Evolutionary conservation across 2,113 vertebrate genomes (phyloP).

Genomic region (Dermatemys mawii): DNA sequence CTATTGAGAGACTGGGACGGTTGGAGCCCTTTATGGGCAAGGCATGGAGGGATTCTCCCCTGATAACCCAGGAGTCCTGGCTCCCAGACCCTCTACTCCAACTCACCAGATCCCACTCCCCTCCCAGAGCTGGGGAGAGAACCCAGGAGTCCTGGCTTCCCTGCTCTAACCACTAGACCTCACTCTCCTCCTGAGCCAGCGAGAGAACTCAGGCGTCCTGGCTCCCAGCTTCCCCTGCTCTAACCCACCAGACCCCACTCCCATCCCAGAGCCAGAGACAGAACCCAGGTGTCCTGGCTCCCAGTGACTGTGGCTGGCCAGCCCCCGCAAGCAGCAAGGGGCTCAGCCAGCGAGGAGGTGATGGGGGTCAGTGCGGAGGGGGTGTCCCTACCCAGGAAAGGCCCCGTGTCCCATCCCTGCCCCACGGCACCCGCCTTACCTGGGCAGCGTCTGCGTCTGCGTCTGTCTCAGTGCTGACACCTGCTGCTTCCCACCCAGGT

Average conservation of each 20-base stretch:
- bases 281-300: neutral
- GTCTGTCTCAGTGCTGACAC: accelerated
- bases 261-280: neutral
- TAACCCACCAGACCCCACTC: neutral
- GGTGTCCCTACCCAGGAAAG: neutral
- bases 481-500: accelerated
- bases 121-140: neutral
- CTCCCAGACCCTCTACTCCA: too few species aligned
- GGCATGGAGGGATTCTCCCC: neutral
- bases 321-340: too few species aligned
- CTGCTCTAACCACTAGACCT: too few species aligned
- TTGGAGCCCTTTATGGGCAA: neutral
- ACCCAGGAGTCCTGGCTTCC: neutral
- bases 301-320: neutral
- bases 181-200: too few species aligned
- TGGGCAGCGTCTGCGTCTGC: neutral
- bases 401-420: too few species aligned
- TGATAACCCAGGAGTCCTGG: neutral
- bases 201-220: neutral
- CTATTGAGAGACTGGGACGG: too few species aligned
- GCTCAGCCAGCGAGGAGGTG: neutral
- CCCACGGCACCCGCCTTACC: neutral
- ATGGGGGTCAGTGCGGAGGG: neutral
- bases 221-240: neutral
- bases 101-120: neutral